Base-by-base conservation (phyloP, 2,113 vertebrate genomes). In the Actenoides hombroni region DNA sequence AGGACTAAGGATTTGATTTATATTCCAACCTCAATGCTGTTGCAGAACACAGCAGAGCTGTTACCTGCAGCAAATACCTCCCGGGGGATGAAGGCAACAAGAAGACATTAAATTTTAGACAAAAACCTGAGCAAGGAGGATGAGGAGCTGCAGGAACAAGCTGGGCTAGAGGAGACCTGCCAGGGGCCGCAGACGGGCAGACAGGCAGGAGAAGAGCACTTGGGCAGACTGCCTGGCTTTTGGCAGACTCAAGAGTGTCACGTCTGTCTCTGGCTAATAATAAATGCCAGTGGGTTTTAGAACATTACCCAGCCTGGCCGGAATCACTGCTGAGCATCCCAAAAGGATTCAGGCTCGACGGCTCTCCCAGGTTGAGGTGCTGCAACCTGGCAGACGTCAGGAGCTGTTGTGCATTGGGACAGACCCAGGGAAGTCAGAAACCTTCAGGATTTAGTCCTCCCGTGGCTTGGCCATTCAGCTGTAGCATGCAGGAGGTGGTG, bases 331-430 rank as follows among this genome's bases (percentile, higher is more conserved):
- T 28, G 81, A 46, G 61, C 29, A n/a, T 49, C 53, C 61, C 20
- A 0, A 49, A 75, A 56, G 31, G 57, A 80, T 61, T 68, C 48
- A 16, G 35, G 20, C 56, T 51, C 5, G 0, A 3, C 1, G 0
- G 19, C 63, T 63, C 68, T 75, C 35, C 24, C 49, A 23, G 49
- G 40, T 8, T 64, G 37, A 39, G 33, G 56, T 51, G 67, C 67
- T 54, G 40, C 73, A 83, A 7, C 25, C 42, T 39, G 24, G 44
- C 11, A 5, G 37, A 8, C 8, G 3, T 4, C 23, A 28, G 76
- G n/a, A 83, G 78, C 64, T 11, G 21, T 48, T 31, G 61, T 0
- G 0, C 14, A 5, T 0, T 3, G 57, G 37, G 35, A 74, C 40
- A 35, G 67, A 69, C 9, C 37, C 29, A 35, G 40, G 15, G 13